These are phyloP conservation scores for Arremon aurantiirostris DNA, from an alignment of 2,797 vertebrate genomes.

Conservation along the genomic window DNA sequence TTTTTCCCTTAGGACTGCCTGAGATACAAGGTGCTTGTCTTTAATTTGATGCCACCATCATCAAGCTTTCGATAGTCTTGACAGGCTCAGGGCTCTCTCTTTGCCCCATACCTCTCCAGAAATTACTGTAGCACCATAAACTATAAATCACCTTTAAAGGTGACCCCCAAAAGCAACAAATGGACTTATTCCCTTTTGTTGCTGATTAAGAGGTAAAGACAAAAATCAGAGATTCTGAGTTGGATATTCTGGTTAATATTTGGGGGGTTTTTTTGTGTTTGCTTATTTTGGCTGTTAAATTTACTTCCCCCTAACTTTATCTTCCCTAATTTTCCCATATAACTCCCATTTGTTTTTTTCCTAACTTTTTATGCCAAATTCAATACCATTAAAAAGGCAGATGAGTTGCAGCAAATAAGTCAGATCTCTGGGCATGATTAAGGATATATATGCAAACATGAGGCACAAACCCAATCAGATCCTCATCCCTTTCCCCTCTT, in stretches of 20 bases:
- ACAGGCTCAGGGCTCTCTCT: neutral
- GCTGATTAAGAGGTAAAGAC: neutral
- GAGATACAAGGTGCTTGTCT: neutral
- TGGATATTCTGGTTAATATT: neutral
- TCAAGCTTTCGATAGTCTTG: neutral
- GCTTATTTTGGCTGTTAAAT: neutral
- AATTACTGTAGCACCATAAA: neutral
- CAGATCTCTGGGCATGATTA: neutral
- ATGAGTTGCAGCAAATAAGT: neutral
- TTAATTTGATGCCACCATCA: neutral
- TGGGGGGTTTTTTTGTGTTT: neutral
- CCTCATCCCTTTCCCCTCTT: fast-evolving
- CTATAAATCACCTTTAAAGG: neutral
- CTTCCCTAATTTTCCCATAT: neutral
- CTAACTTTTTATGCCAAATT: neutral
- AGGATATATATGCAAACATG: neutral
- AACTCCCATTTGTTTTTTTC: neutral
- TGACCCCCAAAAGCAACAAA: neutral
- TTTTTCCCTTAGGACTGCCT: neutral
- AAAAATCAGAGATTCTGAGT: neutral
- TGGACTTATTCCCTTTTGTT: neutral
- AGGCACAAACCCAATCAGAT: neutral
- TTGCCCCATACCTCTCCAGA: neutral
- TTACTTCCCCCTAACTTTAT: neutral
- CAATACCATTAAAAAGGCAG: neutral